Conservation (phyloP, 2,797 vertebrate species). For the Limosa lapponica region DNA sequence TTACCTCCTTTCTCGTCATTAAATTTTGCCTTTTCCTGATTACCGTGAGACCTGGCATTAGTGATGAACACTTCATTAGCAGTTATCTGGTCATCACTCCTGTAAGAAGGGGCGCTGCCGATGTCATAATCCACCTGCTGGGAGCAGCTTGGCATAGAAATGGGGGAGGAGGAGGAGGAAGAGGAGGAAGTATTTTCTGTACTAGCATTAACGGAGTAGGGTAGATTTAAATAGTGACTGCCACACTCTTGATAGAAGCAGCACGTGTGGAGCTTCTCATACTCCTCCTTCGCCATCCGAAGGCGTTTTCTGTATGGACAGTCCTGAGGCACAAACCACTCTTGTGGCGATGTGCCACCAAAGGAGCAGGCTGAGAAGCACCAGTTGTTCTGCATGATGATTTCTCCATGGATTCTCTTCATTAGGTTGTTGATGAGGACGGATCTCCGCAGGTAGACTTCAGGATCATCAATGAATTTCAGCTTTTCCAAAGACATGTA, state of each 20-base stretch:
- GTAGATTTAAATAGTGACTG: slow-evolving; percentile 89
- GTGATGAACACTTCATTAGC: slow-evolving; percentile 79
- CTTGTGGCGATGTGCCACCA: slow-evolving; percentile 68
- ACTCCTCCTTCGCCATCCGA: slow-evolving; percentile 85
- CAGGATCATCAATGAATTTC: slow-evolving; percentile 94
- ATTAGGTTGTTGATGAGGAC: slow-evolving; percentile 97
- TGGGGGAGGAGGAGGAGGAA: slow-evolving; percentile 48
- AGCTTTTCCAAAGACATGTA: slow-evolving; percentile 96
- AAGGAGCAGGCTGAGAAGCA: slow-evolving; percentile 87
- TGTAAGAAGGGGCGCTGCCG: slow-evolving; percentile 72
- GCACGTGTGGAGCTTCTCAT: slow-evolving; percentile 88
- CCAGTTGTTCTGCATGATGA: slow-evolving; percentile 94
- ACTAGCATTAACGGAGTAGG: slow-evolving; percentile 85
- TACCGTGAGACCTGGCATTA: slow-evolving; percentile 64
- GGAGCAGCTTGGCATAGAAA: slow-evolving; percentile 82
- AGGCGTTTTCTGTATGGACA: slow-evolving; percentile 90
- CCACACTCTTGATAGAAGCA: slow-evolving; percentile 91
- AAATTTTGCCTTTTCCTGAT: slow-evolving; percentile 76
- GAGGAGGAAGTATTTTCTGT: slow-evolving; percentile 74
- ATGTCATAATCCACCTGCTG: slow-evolving; percentile 78
- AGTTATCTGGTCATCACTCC: slow-evolving; percentile 75
- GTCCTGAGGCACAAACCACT: slow-evolving; percentile 85
- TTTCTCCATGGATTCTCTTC: slow-evolving; percentile 91
- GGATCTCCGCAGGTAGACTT: slow-evolving; percentile 92
- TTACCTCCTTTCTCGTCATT: slow-evolving; percentile 61